phyloP scores from a whole-genome alignment of 2,888 invertebrate species.

The Metalampra italica region DNA sequence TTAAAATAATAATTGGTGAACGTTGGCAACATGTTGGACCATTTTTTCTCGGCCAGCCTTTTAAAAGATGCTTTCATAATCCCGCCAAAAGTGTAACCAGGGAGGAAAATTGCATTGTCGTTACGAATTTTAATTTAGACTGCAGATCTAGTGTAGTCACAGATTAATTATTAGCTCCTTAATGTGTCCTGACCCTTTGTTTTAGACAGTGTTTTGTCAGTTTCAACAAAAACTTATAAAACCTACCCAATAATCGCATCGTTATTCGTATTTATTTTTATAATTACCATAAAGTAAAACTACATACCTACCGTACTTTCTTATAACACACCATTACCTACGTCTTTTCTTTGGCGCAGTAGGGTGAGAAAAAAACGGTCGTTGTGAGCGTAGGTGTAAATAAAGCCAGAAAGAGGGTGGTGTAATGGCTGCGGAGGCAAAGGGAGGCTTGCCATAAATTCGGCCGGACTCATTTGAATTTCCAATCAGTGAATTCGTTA shows the following conservation, averaged over 20 bases:
- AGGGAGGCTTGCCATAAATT: conserved; percentile 55
- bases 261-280: too few species aligned
- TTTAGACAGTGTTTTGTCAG: too few species aligned
- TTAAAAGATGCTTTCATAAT: conserved; percentile 8
- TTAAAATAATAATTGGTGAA: conserved; percentile 68
- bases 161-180: too few species aligned
- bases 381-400: neutral
- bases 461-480: conserved; percentile 70
- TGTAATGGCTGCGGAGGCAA: conserved; percentile 38
- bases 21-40: conserved; percentile 23
- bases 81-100: neutral
- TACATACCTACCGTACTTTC: too few species aligned
- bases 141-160: too few species aligned
- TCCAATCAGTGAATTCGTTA: conserved; percentile 71
- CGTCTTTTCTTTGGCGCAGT: too few species aligned
- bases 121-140: too few species aligned
- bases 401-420: conserved; percentile 35
- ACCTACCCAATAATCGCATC: too few species aligned
- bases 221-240: too few species aligned
- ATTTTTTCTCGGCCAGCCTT: conserved; percentile 24
- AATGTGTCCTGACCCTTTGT: too few species aligned
- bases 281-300: too few species aligned
- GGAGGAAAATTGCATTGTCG: neutral
- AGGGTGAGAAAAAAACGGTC: neutral
- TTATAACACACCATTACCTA: too few species aligned